A percentile compares a stretch with the other conserved stretches of the same genome.
These are phyloP conservation scores for Nannoperca obscura DNA, from an alignment of 2,797 vertebrate genomes.

Conservation along the genomic window DNA sequence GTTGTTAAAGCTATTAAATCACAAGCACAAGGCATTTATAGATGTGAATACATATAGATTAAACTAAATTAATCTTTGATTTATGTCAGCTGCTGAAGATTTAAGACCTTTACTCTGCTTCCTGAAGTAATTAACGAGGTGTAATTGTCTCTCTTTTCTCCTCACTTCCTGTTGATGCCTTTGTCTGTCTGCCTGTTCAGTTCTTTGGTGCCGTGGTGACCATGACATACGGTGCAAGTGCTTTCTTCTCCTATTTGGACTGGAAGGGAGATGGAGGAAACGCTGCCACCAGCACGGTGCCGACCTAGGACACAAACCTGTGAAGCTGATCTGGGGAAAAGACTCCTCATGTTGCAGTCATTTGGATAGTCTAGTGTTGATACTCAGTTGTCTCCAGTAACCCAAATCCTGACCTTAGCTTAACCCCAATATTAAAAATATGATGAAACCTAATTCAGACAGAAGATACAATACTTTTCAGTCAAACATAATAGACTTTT, in stretches of 20 bases:
- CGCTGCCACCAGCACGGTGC: conserved; percentile 87
- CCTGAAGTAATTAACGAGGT: not conserved
- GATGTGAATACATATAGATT: not conserved
- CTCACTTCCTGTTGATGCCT: not conserved
- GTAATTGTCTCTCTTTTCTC: not conserved
- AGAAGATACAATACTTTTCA: not conserved
- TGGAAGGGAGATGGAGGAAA: conserved; percentile 90
- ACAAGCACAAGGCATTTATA: not conserved
- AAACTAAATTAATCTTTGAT: not conserved
- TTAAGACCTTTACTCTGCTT: not conserved
- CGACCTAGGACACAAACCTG: conserved; percentile 63
- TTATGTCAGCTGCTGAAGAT: not conserved
- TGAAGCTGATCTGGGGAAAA: not conserved
- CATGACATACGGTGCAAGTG: conserved; percentile 85
- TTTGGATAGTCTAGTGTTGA: not conserved
- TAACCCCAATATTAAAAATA: conserved; percentile 10
- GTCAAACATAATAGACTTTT: not conserved
- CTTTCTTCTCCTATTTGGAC: conserved; percentile 90
- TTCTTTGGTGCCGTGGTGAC: conserved; percentile 90
- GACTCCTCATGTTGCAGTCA: not conserved
- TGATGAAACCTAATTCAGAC: conserved; percentile 1
- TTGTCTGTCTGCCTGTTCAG: conserved; percentile 71
- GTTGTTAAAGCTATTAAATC: not conserved
- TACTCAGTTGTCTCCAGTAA: not conserved
- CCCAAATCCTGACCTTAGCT: conserved; percentile 10